A percentile compares a stretch with the other conserved stretches of the same genome.
Conservation (phyloP, 1,140 invertebrate genomes). For the Mesaphorura yosii region DNA sequence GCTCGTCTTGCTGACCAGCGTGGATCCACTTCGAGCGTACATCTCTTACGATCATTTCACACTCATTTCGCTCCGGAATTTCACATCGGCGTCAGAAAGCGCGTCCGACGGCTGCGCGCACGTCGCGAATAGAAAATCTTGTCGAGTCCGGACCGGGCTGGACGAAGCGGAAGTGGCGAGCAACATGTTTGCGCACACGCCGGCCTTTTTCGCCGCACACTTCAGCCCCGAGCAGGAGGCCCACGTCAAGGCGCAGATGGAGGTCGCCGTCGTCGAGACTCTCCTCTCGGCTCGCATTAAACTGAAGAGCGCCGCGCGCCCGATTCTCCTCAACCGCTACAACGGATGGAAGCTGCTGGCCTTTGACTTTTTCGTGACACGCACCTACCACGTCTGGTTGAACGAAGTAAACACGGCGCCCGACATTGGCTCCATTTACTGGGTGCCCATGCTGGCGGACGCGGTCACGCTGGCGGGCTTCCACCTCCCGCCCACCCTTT, state of each 20-base stretch:
- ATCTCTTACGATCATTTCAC: neutral
- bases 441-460: no score
- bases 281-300: neutral
- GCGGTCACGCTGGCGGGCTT: no score
- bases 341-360: neutral
- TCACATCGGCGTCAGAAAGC: neutral
- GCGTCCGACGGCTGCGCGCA: neutral
- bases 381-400: neutral
- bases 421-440: no score
- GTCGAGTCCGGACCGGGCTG: neutral
- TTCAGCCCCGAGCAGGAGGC: neutral
- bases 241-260: neutral
- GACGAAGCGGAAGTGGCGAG: no score
- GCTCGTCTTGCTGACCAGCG: neutral
- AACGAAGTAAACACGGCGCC: neutral
- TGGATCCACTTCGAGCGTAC: neutral
- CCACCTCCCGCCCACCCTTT: no score
- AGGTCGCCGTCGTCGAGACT: neutral
- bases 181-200: neutral
- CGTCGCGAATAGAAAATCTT: neutral
- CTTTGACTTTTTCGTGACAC: neutral
- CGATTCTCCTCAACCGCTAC: neutral
- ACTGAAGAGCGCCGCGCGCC: neutral
- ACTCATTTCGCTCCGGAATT: neutral
- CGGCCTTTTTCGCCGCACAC: neutral